Base-by-base conservation (phyloP, 2,797 vertebrate genomes). In the Thunnus albacares region DNA sequence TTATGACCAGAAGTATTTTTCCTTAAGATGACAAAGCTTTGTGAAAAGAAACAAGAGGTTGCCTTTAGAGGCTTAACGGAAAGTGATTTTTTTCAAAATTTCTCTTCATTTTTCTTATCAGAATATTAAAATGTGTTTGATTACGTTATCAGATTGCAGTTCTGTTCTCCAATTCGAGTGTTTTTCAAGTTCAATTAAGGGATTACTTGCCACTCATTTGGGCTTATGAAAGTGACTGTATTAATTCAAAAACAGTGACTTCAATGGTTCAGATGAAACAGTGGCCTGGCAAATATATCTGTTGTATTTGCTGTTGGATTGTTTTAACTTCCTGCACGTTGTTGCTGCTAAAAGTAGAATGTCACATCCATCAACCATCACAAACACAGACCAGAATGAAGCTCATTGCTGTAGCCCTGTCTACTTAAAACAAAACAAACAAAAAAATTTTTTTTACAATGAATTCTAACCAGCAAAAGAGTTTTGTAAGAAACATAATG, bases 101-200 rank as follows among this genome's bases (percentile, higher is more conserved):
- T 38, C 17, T 35, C 18, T 60, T 81, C 71, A 15, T 69, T 26
- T 59, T 67, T 52, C n/a, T 75, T 55, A 80, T 72, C 71, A 49
- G 51, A 72, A 69, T 62, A 57, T 63, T 61, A 38, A 69, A 28
- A 60, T 43, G 5, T 41, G 53, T 56, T 11, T 43, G 30, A 76
- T 79, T 57, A 41, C 33, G 55, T 65, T 55, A 77, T 84, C 68
- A 51, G 64, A 66, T 66, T 24, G 6, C 22, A 17, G 1, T 53
- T 58, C 15, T 57, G 33, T 75, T 75, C 30, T 74, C 43, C 18
- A 52, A 11, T 77, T 53, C 7, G 12, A 62, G 15, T 13, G 12
- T 56, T 74, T 68, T 57, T 78, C 35, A 58, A 61, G 1, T 73
- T 78, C 26, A 79, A 79, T 73, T 66, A 15, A 62, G 78, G 33